phyloP scores from a whole-genome alignment of 2,888 invertebrate species.

The Zaprionus lineosus region DNA sequence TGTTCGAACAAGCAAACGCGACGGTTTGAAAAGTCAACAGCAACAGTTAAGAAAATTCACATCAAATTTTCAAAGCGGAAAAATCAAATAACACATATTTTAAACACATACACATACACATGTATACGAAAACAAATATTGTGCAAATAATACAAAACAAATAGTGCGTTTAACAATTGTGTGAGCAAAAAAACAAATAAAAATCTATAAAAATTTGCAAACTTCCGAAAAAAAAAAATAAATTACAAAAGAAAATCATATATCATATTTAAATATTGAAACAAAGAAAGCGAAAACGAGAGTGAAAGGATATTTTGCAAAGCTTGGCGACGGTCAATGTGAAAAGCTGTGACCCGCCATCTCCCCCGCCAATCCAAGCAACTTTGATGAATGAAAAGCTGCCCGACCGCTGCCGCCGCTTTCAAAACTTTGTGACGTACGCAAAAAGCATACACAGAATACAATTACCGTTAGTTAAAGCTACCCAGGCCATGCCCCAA shows the following conservation, averaged over 20 bases:
- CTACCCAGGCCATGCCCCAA: conserved; percentile 12
- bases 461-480: conserved; percentile 24
- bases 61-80: conserved; percentile 22
- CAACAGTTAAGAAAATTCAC: conserved; percentile 29
- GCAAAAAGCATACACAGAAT: conserved; percentile 13
- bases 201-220: conserved; percentile 1
- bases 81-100: conserved; percentile 12
- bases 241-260: too few species aligned
- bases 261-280: not conserved
- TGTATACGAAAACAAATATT: conserved; percentile 22
- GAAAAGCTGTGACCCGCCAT: conserved; percentile 23
- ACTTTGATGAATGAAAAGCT: conserved; percentile 50
- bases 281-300: conserved; percentile 16
- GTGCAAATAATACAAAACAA: conserved; percentile 23
- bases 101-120: conserved; percentile 11
- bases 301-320: conserved; percentile 50
- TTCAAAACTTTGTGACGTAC: conserved; percentile 47
- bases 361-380: not conserved
- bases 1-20: conserved; percentile 83
- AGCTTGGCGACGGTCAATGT: conserved; percentile 16
- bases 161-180: conserved; percentile 32
- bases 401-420: conserved; percentile 10
- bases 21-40: conserved; percentile 78
- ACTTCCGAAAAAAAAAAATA: not conserved
- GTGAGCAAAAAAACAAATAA: conserved; percentile 16